phyloP scores from a whole-genome alignment of 2,113 vertebrate species.

The Baryphthengus martii region DNA sequence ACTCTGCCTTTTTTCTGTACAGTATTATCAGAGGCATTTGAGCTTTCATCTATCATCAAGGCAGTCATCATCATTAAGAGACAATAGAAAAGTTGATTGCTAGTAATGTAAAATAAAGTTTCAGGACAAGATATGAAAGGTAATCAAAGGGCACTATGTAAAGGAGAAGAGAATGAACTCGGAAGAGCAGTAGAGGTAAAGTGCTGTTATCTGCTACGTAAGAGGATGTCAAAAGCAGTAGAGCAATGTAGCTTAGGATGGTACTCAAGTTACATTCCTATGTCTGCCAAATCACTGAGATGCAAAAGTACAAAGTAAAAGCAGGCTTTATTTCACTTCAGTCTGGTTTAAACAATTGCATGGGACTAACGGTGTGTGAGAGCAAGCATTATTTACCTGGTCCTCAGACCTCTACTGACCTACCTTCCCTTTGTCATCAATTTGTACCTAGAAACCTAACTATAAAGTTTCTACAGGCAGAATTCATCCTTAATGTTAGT shows the following conservation, averaged over 20 bases:
- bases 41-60: neutral
- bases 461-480: neutral
- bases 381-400: neutral
- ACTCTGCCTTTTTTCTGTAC: neutral
- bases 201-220: neutral
- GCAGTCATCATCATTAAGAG: conserved; percentile 10
- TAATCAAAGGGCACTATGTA: neutral
- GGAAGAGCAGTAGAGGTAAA: neutral
- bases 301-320: neutral
- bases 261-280: neutral
- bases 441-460: neutral
- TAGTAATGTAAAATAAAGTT: conserved; percentile 3
- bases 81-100: conserved; percentile 21
- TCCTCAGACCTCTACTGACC: neutral
- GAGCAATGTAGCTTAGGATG: neutral
- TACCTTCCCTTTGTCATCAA: neutral
- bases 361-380: neutral
- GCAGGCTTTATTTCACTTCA: neutral
- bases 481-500: neutral
- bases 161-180: neutral
- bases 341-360: neutral
- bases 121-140: neutral
- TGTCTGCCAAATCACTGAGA: neutral
- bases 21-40: neutral
- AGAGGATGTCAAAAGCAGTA: neutral